Evolutionary conservation across 2,113 vertebrate species (phyloP).

Genomic region (Bambusicola thoracicus): DNA sequence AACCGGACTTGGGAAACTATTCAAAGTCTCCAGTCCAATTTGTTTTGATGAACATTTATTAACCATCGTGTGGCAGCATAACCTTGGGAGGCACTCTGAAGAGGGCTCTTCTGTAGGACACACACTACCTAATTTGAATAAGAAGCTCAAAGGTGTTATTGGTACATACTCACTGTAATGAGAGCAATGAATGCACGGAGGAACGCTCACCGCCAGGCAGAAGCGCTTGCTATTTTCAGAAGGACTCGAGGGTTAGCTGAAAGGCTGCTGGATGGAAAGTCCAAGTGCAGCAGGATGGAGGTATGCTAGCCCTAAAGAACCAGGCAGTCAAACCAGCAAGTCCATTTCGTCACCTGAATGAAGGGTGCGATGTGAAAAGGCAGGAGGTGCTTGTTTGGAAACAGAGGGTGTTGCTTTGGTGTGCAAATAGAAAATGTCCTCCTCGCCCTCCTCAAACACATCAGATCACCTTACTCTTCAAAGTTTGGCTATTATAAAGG

Average conservation of each 20-base stretch:
- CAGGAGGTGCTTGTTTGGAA: neutral
- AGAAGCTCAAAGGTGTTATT: slow-evolving; percentile 28
- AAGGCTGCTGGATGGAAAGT: neutral
- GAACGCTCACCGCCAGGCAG: neutral
- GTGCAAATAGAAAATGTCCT: neutral
- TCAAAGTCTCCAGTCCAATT: neutral
- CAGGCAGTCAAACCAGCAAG: neutral
- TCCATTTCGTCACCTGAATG: neutral
- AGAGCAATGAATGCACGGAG: neutral
- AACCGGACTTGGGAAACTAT: neutral
- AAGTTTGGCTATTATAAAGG: neutral
- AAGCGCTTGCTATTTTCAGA: neutral
- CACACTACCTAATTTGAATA: neutral
- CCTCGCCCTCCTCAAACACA: neutral
- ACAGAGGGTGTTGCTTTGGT: neutral
- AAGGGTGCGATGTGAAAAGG: neutral
- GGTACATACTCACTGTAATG: neutral
- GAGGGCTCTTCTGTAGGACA: neutral
- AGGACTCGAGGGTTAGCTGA: neutral
- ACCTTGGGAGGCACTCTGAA: neutral
- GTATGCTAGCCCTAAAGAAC: neutral
- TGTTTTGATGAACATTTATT: neutral
- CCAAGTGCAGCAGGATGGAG: neutral
- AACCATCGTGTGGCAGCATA: neutral
- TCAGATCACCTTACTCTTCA: neutral